phyloP scores from a whole-genome alignment of 1,140 invertebrate genomes.

The Spodoptera litura region DNA sequence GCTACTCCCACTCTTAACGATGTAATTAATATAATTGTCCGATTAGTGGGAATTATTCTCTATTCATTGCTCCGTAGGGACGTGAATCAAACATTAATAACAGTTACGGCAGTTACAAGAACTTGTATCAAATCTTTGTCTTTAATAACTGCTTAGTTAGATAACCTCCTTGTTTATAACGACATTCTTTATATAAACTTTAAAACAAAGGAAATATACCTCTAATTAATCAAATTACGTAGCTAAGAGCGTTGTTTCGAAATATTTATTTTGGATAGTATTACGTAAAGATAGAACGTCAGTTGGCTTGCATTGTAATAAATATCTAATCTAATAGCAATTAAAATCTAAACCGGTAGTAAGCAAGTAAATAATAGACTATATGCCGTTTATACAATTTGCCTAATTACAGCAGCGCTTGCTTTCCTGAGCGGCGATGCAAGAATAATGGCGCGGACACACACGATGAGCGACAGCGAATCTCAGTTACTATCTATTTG shows the following conservation, averaged over 20 bases:
- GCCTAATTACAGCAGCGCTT: slow-evolving; percentile 63
- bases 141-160: slow-evolving; percentile 21
- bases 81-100: slow-evolving; percentile 50
- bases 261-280: slow-evolving; percentile 51
- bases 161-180: slow-evolving; percentile 32
- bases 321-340: slow-evolving; percentile 62
- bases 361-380: slow-evolving; percentile 59
- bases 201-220: slow-evolving; percentile 44
- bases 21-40: slow-evolving; percentile 58
- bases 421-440: slow-evolving; percentile 59
- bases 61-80: slow-evolving; percentile 51
- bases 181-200: not conserved
- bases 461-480: slow-evolving; percentile 32
- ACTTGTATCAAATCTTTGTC: slow-evolving; percentile 12
- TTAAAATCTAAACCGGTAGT: slow-evolving; percentile 64
- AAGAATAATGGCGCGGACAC: slow-evolving; percentile 48
- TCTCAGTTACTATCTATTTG: not conserved
- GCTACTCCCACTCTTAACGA: slow-evolving; percentile 48
- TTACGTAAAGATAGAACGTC: slow-evolving; percentile 58
- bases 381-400: slow-evolving; percentile 67
- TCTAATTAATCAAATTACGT: slow-evolving; percentile 49
- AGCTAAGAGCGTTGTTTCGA: slow-evolving; percentile 17
- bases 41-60: slow-evolving; percentile 56
- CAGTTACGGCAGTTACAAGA: slow-evolving; percentile 29
- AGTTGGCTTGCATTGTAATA: slow-evolving; percentile 50